Conservation (phyloP, 2,797 vertebrate genomes). For the Sebastes reedi region DNA sequence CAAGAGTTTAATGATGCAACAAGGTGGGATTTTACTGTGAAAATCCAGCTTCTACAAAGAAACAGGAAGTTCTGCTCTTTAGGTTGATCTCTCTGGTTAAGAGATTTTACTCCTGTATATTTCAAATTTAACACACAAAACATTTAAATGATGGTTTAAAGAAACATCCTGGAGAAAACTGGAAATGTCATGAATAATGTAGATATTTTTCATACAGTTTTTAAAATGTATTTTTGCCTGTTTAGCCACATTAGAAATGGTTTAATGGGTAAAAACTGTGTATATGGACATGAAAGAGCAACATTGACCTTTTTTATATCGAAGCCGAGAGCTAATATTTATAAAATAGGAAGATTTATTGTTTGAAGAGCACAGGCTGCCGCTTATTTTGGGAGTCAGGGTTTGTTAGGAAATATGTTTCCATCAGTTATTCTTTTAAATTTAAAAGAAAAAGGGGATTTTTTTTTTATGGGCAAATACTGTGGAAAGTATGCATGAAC, state of each 20-base stretch:
- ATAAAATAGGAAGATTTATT: conserved; percentile 72
- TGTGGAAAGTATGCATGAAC: conserved; percentile 49
- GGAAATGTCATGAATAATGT: conserved; percentile 67
- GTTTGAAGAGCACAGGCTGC: conserved; percentile 71
- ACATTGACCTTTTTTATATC: conserved; percentile 58
- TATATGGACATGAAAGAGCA: conserved; percentile 51
- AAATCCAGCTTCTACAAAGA: conserved; percentile 50
- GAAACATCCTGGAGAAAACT: conserved; percentile 78
- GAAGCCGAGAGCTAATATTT: conserved; percentile 76
- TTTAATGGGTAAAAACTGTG: conserved; percentile 49
- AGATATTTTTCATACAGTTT: conserved; percentile 58
- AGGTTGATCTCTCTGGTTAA: conserved; percentile 62
- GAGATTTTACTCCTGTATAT: conserved; percentile 55
- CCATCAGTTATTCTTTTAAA: conserved; percentile 41
- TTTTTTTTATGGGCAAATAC: conserved; percentile 42
- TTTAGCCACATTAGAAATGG: conserved; percentile 46
- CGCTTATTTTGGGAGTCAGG: conserved; percentile 60
- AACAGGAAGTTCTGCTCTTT: conserved; percentile 44
- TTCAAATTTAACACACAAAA: conserved; percentile 30
- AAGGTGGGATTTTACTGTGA: conserved; percentile 72
- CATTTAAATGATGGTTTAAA: conserved; percentile 20
- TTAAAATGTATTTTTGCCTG: conserved; percentile 31
- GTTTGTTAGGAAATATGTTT: conserved; percentile 55
- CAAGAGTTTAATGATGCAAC: conserved; percentile 5
- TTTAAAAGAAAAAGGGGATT: conserved; percentile 23